phyloP scores from a whole-genome alignment of 1,140 invertebrate species.

The Helicoverpa armigera region DNA sequence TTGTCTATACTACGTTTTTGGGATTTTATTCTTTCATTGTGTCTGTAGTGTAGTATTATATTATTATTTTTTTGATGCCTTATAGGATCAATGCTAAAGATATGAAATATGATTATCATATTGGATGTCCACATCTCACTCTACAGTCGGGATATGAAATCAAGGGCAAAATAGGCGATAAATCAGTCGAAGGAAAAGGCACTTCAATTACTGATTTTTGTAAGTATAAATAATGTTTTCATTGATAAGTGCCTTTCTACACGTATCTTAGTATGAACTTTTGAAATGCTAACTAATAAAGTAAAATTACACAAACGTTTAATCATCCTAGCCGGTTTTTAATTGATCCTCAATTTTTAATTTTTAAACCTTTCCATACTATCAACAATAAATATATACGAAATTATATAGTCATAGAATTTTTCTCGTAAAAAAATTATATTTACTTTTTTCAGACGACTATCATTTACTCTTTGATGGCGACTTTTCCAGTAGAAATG shows the following conservation, averaged over 20 bases:
- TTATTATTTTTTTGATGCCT: background rate
- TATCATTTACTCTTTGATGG: background rate
- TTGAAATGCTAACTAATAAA: no score
- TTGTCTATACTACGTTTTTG: no score
- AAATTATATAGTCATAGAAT: no score
- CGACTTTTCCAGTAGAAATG: background rate
- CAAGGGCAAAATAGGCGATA: background rate
- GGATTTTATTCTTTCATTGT: background rate
- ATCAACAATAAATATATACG: no score
- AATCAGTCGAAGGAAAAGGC: constrained; percentile 10
- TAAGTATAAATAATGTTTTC: background rate
- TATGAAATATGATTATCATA: background rate
- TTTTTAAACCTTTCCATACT: no score
- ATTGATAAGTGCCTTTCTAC: background rate
- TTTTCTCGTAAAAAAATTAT: background rate
- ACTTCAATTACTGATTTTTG: background rate
- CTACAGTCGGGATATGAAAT: background rate
- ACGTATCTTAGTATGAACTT: background rate
- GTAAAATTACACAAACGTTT: no score
- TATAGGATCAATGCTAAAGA: background rate
- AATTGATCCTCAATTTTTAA: no score
- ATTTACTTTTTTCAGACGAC: background rate
- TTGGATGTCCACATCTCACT: constrained; percentile 1
- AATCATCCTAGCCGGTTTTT: no score
- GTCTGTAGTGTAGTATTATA: background rate